phyloP scores from a whole-genome alignment of 2,888 invertebrate species.

The Meteorus cinctellus region DNA sequence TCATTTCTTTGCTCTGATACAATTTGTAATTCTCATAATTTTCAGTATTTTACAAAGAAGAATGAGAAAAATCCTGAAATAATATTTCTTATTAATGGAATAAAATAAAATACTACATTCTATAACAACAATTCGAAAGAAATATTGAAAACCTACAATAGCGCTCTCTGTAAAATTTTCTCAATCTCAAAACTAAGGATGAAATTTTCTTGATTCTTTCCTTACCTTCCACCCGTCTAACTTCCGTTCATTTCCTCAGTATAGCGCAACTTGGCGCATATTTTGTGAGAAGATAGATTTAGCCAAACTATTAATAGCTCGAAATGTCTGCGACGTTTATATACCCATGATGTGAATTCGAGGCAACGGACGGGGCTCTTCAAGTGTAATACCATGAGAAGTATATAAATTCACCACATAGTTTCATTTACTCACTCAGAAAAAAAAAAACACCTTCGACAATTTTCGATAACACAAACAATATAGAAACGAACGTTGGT shows the following conservation, averaged over 20 bases:
- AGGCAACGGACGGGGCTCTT: conserved; percentile 24
- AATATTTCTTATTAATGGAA: no score
- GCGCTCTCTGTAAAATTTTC: no score
- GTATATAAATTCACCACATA: background rate
- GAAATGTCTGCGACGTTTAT: conserved; percentile 42
- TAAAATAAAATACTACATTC: no score
- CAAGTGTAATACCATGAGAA: conserved; percentile 3
- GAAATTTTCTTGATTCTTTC: no score
- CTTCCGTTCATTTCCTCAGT: background rate
- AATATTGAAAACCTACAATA: no score
- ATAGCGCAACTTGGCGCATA: conserved; percentile 26
- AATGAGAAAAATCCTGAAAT: no score
- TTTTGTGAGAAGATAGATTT: conserved; percentile 50
- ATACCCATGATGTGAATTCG: conserved; percentile 20
- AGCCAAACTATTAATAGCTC: conserved; percentile 50
- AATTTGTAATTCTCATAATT: no score
- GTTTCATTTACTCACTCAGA: background rate
- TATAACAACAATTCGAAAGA: no score
- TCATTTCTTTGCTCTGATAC: no score
- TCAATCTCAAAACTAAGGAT: no score
- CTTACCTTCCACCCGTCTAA: background rate
- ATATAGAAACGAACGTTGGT: background rate
- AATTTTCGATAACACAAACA: background rate
- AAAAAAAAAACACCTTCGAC: background rate
- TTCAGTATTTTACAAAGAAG: no score